phyloP scores from a whole-genome alignment of 2,888 invertebrate species.

The Halictus ligatus region DNA sequence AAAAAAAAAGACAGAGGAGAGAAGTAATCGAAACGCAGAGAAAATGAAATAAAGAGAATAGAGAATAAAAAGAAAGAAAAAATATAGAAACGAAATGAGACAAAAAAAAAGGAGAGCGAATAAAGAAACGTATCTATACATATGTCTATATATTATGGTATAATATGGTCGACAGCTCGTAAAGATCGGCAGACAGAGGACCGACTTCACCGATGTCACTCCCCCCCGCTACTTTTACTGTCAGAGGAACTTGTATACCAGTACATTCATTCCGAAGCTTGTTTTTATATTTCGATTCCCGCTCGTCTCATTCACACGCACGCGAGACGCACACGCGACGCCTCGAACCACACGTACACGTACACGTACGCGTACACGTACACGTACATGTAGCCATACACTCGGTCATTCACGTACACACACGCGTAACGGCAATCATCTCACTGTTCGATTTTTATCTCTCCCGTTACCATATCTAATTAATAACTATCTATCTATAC shows the following conservation, averaged over 20 bases:
- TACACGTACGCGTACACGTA: neutral
- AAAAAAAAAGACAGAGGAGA: neutral
- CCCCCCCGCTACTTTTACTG: conserved; percentile 80
- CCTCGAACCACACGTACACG: neutral
- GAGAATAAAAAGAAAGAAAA: neutral
- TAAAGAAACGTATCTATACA: neutral
- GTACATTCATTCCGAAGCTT: conserved; percentile 76
- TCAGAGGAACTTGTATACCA: conserved; percentile 92
- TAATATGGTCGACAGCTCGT: conserved; percentile 25
- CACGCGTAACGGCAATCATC: neutral
- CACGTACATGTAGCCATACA: too few relatives aligned
- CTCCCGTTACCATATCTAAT: conserved; percentile 36
- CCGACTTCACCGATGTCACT: conserved; percentile 72
- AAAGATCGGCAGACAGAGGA: conserved; percentile 71
- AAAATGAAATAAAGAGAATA: too few relatives aligned
- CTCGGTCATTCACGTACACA: too few relatives aligned
- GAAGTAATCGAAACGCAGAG: neutral
- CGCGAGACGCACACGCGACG: neutral
- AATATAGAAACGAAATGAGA: conserved; percentile 57
- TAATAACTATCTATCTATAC: conserved; percentile 40
- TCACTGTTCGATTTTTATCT: neutral
- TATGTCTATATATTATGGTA: neutral
- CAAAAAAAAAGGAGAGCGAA: conserved; percentile 23
- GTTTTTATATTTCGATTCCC: conserved; percentile 57
- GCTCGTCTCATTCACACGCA: conserved; percentile 42